phyloP scores from a whole-genome alignment of 2,797 vertebrate species.

The Catharus ustulatus region DNA sequence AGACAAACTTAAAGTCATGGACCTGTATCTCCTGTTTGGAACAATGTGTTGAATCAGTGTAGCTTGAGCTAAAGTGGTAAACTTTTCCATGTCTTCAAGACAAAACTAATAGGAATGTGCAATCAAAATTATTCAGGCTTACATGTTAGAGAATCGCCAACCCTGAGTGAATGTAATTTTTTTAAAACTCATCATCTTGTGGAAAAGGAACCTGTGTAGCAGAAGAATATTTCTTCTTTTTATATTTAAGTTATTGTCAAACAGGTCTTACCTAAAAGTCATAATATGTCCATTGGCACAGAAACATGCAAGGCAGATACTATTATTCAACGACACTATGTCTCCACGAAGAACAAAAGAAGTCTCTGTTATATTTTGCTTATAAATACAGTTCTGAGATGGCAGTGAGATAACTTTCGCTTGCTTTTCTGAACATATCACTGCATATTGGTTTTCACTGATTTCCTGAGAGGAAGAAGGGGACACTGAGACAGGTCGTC shows the following conservation, averaged over 20 bases:
- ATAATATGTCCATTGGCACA: constrained; percentile 99
- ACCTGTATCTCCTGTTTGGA: not conserved
- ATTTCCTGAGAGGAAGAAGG: constrained; percentile 93
- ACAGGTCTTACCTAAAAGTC: constrained; percentile 91
- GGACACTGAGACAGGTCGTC: constrained; percentile 92
- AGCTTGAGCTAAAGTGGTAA: not conserved
- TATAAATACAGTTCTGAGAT: constrained; percentile 93
- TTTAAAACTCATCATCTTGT: not conserved
- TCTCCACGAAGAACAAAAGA: constrained; percentile 96
- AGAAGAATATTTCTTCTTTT: not conserved
- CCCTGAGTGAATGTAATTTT: not conserved
- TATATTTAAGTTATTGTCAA: not conserved
- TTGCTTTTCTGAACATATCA: constrained; percentile 99
- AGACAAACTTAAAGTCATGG: not conserved
- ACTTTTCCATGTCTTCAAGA: not conserved
- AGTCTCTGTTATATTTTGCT: constrained; percentile 97
- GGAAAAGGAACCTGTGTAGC: not conserved
- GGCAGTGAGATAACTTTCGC: constrained; percentile 96
- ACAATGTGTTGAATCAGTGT: not conserved
- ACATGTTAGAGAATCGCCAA: not conserved
- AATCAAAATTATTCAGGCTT: not conserved
- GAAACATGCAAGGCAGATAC: constrained; percentile 94
- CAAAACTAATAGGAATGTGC: not conserved
- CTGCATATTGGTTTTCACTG: constrained; percentile 93
- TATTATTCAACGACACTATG: constrained; percentile 89